These are phyloP conservation scores for Leucozona laternaria DNA, from an alignment of 2,888 invertebrate genomes.

Conservation along the genomic window DNA sequence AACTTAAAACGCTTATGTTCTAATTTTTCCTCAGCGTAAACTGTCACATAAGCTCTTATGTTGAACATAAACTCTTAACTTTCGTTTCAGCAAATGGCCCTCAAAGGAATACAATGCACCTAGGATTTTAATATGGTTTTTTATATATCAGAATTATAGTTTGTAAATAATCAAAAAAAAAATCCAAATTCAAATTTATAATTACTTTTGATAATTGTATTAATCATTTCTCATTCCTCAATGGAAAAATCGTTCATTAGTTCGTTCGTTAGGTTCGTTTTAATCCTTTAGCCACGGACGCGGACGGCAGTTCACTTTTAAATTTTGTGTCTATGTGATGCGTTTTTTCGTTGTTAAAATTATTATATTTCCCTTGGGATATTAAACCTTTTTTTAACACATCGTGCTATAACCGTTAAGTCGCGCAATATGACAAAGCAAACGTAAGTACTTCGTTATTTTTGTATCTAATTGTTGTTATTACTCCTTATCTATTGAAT, in stretches of 20 bases:
- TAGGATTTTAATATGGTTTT: neutral
- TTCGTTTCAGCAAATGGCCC: too few species aligned
- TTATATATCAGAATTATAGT: neutral
- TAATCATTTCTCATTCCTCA: neutral
- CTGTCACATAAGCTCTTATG: too few species aligned
- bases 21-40: too few species aligned
- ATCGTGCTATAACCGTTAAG: neutral
- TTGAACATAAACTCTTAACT: too few species aligned
- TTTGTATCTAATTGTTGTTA: neutral
- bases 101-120: too few species aligned
- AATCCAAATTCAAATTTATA: neutral
- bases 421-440: neutral
- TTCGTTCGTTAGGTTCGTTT: neutral
- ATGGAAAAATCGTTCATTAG: neutral
- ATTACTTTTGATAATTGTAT: neutral
- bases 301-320: neutral
- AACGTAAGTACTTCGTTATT: neutral
- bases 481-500: slow-evolving; percentile 2
- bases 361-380: neutral
- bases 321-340: neutral
- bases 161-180: neutral
- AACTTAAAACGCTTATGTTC: too few species aligned
- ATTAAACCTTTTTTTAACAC: neutral
- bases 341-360: neutral
- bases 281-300: too few species aligned